Percentiles rank a stretch among this genome's conserved stretches.
Conservation (phyloP, 2,113 vertebrate genomes). For the Alexandromys fortis region DNA sequence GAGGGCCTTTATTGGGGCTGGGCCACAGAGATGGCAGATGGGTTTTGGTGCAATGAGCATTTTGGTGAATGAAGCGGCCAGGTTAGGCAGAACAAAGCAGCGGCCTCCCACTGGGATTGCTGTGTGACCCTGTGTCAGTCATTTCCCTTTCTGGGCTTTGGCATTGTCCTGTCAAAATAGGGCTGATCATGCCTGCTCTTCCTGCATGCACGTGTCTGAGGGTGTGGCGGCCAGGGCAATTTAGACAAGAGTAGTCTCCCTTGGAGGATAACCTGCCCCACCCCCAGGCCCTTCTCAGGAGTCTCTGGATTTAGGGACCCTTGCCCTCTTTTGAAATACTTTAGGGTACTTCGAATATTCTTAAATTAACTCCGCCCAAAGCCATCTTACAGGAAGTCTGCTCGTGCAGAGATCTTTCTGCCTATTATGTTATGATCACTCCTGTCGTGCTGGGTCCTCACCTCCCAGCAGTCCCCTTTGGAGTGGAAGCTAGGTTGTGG, state of each 20-base stretch:
- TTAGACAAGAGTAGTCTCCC: neutral
- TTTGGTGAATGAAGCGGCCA: neutral
- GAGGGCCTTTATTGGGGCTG: neutral
- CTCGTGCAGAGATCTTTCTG: constrained; percentile 33
- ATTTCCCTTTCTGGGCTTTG: neutral
- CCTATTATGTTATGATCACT: neutral
- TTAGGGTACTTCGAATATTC: constrained; percentile 9
- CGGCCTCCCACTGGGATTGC: neutral
- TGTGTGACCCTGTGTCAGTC: neutral
- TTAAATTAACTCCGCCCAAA: constrained; percentile 68
- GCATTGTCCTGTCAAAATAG: neutral
- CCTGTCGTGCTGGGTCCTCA: neutral
- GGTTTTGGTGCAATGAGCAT: neutral
- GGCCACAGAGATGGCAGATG: neutral
- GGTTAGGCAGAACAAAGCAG: neutral
- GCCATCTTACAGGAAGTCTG: constrained; percentile 34
- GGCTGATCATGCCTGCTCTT: neutral
- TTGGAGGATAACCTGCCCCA: neutral
- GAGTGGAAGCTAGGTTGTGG: neutral
- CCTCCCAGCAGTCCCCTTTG: neutral
- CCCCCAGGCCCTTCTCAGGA: neutral
- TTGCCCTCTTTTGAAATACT: constrained; percentile 47
- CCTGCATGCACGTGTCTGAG: neutral
- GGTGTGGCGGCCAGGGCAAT: rapidly evolving
- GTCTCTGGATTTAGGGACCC: neutral